phyloP scores from a whole-genome alignment of 2,113 vertebrate species.

The Sinocyclocheilus anophthalmus region DNA sequence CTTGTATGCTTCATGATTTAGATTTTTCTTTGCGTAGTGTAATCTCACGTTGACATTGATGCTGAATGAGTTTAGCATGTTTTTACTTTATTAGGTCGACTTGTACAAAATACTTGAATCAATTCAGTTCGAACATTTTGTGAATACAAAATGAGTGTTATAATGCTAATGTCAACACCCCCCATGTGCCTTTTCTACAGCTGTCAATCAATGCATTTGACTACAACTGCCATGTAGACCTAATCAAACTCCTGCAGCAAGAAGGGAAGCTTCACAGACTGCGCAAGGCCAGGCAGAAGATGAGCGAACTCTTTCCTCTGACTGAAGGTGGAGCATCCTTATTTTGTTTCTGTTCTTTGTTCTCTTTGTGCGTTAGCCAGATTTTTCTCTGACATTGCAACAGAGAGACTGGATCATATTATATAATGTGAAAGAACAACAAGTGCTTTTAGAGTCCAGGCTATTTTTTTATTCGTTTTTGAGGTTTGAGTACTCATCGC shows the following conservation, averaged over 20 bases:
- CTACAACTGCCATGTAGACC: conserved; percentile 95
- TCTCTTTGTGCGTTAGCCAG: neutral
- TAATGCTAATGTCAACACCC: neutral
- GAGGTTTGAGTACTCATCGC: neutral
- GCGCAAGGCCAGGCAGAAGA: conserved; percentile 89
- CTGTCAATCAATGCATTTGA: conserved; percentile 93
- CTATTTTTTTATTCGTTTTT: neutral
- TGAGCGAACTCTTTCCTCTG: conserved; percentile 94
- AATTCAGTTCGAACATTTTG: neutral
- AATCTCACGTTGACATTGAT: neutral
- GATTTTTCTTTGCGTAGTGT: neutral
- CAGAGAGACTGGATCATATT: neutral
- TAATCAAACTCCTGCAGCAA: conserved; percentile 91
- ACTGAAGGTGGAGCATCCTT: conserved; percentile 83
- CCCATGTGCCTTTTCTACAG: conserved; percentile 65
- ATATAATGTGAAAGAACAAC: neutral
- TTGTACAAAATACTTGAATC: neutral
- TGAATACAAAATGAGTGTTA: neutral
- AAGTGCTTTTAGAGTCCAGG: conserved; percentile 10
- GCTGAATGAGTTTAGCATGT: neutral
- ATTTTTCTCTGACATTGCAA: neutral
- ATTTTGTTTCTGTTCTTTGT: conserved; percentile 38
- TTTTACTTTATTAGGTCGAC: neutral
- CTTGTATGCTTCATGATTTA: neutral
- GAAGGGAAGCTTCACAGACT: conserved; percentile 87